These are phyloP conservation scores for Drosophila kohkoa DNA, from an alignment of 1,140 invertebrate species.

Conservation along the genomic window DNA sequence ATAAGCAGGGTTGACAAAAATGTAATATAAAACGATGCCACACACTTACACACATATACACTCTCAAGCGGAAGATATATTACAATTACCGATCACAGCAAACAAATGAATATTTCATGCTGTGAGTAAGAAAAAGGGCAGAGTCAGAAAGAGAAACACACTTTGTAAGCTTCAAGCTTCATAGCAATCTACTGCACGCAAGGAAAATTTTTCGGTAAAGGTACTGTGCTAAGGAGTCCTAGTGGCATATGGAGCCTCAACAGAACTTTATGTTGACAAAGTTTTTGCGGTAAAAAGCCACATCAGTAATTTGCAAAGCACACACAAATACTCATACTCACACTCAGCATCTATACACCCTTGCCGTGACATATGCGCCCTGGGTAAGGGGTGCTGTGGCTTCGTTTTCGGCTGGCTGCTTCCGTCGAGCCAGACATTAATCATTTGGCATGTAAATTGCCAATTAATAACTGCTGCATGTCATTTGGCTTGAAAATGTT, in stretches of 20 bases:
- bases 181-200: neutral
- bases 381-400: constrained; percentile 69
- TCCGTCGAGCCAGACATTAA: constrained; percentile 71
- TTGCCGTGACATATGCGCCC: constrained; percentile 69
- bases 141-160: constrained; percentile 4
- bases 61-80: constrained; percentile 75
- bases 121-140: constrained; percentile 50
- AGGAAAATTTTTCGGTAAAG: constrained; percentile 65
- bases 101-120: constrained; percentile 84
- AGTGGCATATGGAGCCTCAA: constrained; percentile 30
- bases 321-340: constrained; percentile 39
- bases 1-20: constrained; percentile 75
- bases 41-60: too few species aligned
- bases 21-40: constrained; percentile 81
- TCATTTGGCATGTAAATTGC: constrained; percentile 84
- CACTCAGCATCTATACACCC: constrained; percentile 32
- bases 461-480: constrained; percentile 84
- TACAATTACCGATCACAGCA: constrained; percentile 82
- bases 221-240: constrained; percentile 53
- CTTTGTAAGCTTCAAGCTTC: neutral
- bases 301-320: constrained; percentile 79
- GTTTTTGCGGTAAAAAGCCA: constrained; percentile 82
- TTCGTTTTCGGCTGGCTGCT: constrained; percentile 69
- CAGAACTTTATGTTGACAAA: constrained; percentile 81
- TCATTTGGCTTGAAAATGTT: constrained; percentile 78